Evolutionary conservation across 2,888 invertebrate genomes (phyloP), one percentile per base, ranked within the genome.

Genomic region (Alcis repandata): DNA sequence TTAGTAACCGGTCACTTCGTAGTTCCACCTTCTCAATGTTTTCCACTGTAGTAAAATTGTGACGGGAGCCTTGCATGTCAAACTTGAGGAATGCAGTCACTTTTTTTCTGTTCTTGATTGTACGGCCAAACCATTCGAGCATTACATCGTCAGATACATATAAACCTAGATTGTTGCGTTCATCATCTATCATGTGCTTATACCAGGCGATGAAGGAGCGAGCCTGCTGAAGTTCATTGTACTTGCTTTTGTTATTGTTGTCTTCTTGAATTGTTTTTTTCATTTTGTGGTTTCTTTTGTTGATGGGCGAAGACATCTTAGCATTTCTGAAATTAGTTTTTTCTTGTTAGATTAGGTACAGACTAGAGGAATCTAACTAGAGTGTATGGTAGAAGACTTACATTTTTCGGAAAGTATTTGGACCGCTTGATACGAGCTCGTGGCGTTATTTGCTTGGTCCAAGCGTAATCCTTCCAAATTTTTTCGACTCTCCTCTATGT

Each of bases 111-210:
- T 94, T 94, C 78, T 90, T 94, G 8, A 95, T 89, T 11, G 94
- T 95, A 58, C 94, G 89, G 0, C 95, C 96, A 80, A 96, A 96
- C 95, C 95, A 96, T 79, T 95, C 95, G 1, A 96, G 83, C 0
- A 90, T 82, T 1, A 94, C 90, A 77, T 94, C 89, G 67, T 94
- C 93, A 17, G 94, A 89, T 22, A 95, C 74, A 72, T 94, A 93
- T 32, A 93, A 75, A 8, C 90, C 84, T 1, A 95, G 72, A 66
- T 91, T 94, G 46, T 90, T 85, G 13, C 93, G 83, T 46, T 94
- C 90, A 79, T 92, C 84, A 67, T 95, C 95, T 60, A 92, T 86
- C 86, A 94, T 88, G 20, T 83, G 85, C 71, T 91, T 92, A 70
- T 90, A 94, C 89, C 92, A 92, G 43, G 86, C 75, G 10, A 89